Conservation (phyloP, 1,140 invertebrate species). For the Propsilocerus akamusi region DNA sequence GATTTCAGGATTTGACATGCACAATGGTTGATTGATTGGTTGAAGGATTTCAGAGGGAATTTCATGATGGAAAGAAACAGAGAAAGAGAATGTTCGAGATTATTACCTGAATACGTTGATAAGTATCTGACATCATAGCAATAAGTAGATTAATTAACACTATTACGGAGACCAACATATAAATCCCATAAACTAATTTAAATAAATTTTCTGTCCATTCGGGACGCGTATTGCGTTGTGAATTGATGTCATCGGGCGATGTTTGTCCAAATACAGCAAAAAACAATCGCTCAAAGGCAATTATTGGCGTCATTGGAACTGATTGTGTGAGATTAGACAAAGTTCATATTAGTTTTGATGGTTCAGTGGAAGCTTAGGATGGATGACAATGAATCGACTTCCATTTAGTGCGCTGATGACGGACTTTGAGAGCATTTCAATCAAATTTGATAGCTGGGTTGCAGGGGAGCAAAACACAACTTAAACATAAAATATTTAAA, state of each 20-base stretch:
- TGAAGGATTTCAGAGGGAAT: background rate
- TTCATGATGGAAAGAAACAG: conserved; percentile 2
- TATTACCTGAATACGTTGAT: conserved; percentile 84
- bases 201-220: conserved; percentile 62
- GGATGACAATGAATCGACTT: too few relatives aligned
- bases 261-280: conserved; percentile 96
- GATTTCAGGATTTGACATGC: background rate
- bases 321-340: too few relatives aligned
- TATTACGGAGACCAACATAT: conserved; percentile 94
- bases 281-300: conserved; percentile 92
- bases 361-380: too few relatives aligned
- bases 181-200: conserved; percentile 82
- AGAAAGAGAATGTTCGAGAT: background rate
- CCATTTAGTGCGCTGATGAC: too few relatives aligned
- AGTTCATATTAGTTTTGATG: too few relatives aligned
- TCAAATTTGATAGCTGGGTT: too few relatives aligned
- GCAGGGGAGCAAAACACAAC: too few relatives aligned
- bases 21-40: background rate
- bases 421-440: too few relatives aligned
- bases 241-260: conserved; percentile 66
- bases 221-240: conserved; percentile 39
- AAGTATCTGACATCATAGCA: conserved; percentile 99
- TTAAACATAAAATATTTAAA: too few relatives aligned
- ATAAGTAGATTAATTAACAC: conserved; percentile 97
- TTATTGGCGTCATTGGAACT: conserved; percentile 70